Base-by-base conservation (phyloP, 1,140 invertebrate species). In the Euura lappo region DNA sequence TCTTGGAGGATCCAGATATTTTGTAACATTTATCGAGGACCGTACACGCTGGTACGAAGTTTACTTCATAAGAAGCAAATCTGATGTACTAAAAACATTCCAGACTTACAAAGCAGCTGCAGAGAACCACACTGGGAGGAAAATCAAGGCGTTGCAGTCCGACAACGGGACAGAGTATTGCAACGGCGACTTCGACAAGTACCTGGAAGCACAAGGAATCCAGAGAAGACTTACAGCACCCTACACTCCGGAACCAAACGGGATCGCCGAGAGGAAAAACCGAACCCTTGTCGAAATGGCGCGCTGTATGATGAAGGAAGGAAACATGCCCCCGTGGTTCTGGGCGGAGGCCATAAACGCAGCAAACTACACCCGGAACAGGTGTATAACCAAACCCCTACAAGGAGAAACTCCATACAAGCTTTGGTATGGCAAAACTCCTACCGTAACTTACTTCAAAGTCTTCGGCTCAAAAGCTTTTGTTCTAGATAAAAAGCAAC, bases 241-340 rank as follows among this genome's bases (percentile, higher is more conserved):
- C 1, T 82, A 85, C 74, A 83, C 79, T 66, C 80, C 82, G 2
- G 74, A 87, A 73, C 76, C 81, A 65, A 87, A 87, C 75, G 84
- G 84, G 0, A 70, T 78, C 6, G 79, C 79, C 6, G 84, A 88
- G 70, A 69, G 83, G 69, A 79, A 79, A 11, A 87, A 85, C 70
- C 65, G 82, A 64, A 85, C 80, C 6, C 28, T 85, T 1, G 70
- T 80, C 8, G 83, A 86, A 65, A 67, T 71, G 44, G 77, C 79
- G 2, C 71, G 76, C 5, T 71, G 70, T 8, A 73, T 85, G 75
- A 68, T 85, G 69, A 65, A 71, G 4, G 45, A 74, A 13, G 13
- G 76, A 1, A 68, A 44, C 2, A 45, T 65, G 2, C 69, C 76
- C 1, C 44, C 68, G 2, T 0, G 4, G 1, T 80, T 81, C 46